Evolutionary conservation across 37 sponge, comb jelly and placozoan species (phyloP).

Genomic region (Agelas oroides): DNA sequence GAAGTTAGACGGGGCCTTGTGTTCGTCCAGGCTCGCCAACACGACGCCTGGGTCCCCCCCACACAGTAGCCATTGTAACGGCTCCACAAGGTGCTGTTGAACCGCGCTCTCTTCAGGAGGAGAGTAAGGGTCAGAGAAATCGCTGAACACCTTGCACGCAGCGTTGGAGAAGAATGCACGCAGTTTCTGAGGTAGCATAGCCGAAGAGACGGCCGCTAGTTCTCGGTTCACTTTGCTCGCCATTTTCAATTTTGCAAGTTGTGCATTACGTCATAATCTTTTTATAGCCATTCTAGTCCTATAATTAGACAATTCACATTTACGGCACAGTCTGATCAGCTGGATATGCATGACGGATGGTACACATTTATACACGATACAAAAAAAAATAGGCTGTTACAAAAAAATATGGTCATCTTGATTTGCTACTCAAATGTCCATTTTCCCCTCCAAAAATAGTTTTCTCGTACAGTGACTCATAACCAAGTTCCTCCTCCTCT

Average conservation of each 20-base stretch:
- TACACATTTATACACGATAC: too few species aligned
- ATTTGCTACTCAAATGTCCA: too few species aligned
- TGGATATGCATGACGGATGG: too few species aligned
- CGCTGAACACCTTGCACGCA: slow-evolving; percentile 34
- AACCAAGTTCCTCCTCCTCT: background rate
- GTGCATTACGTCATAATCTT: background rate
- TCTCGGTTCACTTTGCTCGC: slow-evolving; percentile 38
- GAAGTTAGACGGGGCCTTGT: slow-evolving; percentile 37
- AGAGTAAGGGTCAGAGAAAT: slow-evolving; percentile 4
- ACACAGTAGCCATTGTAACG: slow-evolving; percentile 63
- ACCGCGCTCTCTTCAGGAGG: slow-evolving; percentile 12
- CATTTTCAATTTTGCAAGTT: background rate
- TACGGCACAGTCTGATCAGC: too few species aligned
- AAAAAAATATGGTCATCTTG: too few species aligned
- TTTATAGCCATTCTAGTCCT: too few species aligned
- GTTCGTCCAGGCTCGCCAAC: slow-evolving; percentile 29
- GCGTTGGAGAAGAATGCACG: slow-evolving; percentile 33
- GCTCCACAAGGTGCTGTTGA: slow-evolving; percentile 9
- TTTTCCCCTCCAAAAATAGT: too few species aligned
- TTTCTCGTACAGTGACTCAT: background rate
- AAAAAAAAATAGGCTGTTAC: too few species aligned
- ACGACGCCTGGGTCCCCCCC: slow-evolving; percentile 48
- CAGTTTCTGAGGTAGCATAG: background rate
- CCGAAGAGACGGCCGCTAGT: slow-evolving; percentile 30
- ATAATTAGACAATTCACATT: too few species aligned